A percentile compares a stretch with the other conserved stretches of the same genome.
Conservation (phyloP, 2,888 invertebrate species). For the Amiota mariae region DNA sequence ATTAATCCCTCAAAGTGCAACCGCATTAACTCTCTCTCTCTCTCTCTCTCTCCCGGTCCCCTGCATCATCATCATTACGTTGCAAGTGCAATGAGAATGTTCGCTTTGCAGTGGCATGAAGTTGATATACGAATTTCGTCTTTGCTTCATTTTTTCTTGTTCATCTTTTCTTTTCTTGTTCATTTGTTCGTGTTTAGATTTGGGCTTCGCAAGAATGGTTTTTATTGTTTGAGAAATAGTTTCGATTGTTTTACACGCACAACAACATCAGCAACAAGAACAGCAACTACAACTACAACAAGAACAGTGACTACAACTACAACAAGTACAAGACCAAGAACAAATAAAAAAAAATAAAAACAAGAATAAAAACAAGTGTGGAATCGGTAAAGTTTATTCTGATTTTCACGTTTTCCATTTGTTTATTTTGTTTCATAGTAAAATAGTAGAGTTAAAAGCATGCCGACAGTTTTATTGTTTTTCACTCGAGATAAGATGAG, state of each 20-base stretch:
- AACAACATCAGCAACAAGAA: too few relatives aligned
- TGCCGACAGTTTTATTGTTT: conserved; percentile 22
- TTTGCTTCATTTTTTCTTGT: not conserved
- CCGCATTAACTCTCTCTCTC: not conserved
- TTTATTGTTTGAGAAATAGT: conserved; percentile 20
- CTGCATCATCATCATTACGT: not conserved
- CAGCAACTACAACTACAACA: too few relatives aligned
- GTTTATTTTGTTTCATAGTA: too few relatives aligned
- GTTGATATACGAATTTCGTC: too few relatives aligned
- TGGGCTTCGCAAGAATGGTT: conserved; percentile 14
- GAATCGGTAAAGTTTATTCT: too few relatives aligned
- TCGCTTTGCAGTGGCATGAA: not conserved
- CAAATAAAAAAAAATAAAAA: too few relatives aligned
- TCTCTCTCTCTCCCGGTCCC: not conserved
- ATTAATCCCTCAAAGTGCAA: conserved; percentile 19
- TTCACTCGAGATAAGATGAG: not conserved
- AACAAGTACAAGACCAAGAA: too few relatives aligned
- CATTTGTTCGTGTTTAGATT: conserved; percentile 5
- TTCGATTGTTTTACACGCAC: conserved; percentile 2
- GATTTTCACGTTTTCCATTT: too few relatives aligned
- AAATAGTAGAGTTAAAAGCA: not conserved
- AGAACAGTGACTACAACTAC: too few relatives aligned
- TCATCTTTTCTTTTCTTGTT: not conserved
- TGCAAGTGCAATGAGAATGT: not conserved
- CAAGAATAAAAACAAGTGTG: too few relatives aligned